These are phyloP conservation scores for Rhadinocentrus ornatus DNA, from an alignment of 2,797 vertebrate species.

Conservation along the genomic window DNA sequence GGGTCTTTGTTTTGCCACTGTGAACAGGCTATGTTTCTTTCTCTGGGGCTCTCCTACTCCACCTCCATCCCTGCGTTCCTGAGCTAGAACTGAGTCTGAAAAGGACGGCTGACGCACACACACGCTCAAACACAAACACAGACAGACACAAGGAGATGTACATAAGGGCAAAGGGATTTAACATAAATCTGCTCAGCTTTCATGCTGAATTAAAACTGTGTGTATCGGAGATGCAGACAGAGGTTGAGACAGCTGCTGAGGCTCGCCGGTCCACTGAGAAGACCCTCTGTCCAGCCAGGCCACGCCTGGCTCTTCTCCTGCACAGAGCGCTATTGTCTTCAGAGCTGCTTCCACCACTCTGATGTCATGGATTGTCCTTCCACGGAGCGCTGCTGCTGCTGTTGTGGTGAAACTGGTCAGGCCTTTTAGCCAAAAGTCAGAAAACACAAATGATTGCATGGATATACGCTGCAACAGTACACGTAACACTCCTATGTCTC, in stretches of 20 bases:
- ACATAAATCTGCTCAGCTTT: slow-evolving; percentile 65
- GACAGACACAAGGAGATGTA: slow-evolving; percentile 10
- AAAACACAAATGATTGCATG: slow-evolving; percentile 15
- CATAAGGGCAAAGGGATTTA: slow-evolving; percentile 55
- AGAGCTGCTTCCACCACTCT: slow-evolving; percentile 70
- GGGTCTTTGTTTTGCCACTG: slow-evolving; percentile 70
- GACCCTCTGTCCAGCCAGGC: slow-evolving; percentile 78
- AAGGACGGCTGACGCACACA: slow-evolving; percentile 25
- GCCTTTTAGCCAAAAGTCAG: slow-evolving; percentile 40
- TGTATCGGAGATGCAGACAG: slow-evolving; percentile 67
- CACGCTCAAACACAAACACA: not conserved
- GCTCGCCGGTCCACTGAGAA: slow-evolving; percentile 64
- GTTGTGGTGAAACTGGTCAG: slow-evolving; percentile 54
- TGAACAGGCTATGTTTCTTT: slow-evolving; percentile 57
- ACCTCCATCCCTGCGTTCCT: slow-evolving; percentile 80
- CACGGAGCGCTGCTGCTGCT: slow-evolving; percentile 52
- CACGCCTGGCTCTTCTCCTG: slow-evolving; percentile 70
- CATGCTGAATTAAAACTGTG: slow-evolving; percentile 54
- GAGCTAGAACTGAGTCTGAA: slow-evolving; percentile 45
- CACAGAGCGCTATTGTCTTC: slow-evolving; percentile 82
- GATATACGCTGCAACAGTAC: not conserved
- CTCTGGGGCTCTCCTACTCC: slow-evolving; percentile 77
- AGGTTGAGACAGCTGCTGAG: slow-evolving; percentile 76
- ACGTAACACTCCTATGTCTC: not conserved
- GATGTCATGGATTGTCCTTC: slow-evolving; percentile 81